Base-by-base conservation (phyloP, 2,113 vertebrate genomes). In the Motacilla tschutschensis region DNA sequence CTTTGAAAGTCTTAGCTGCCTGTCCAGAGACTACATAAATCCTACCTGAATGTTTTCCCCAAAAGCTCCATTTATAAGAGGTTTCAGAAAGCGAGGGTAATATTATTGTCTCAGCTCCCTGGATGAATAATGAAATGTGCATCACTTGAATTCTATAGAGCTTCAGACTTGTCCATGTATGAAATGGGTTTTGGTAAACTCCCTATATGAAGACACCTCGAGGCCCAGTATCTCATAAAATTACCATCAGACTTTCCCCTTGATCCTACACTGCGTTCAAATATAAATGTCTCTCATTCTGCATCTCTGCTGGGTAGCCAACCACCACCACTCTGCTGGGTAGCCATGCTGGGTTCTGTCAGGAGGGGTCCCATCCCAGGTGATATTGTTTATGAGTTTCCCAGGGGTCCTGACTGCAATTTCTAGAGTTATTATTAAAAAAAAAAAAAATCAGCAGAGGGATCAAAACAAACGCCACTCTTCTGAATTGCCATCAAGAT, bases 131-230 rank as follows among this genome's bases (percentile, higher is more conserved):
- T 64, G 82, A 82, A 82, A 54, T 66, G 11, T 44, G 22, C 28
- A 51, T 77, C 21, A 16, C 7, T 8, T 79, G 43, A 63, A 51
- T 66, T 63, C 31, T 58, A 8, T 18, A 79, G 40, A 79, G 17
- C 28, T 28, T 87, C 66, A 83, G 53, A 41, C 12, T 55, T 75
- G 46, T 65, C 44, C 29, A 13, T 26, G 31, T 70, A 77, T 59
- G 73, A 82, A 86, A 79, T 64, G 13, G 57, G 18, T 66, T 90
- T 88, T 58, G n/a, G 58, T 91, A 75, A 69, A 54, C 17, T 5
- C 55, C 7, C 11, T 35, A 2, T 31, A 38, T 6, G 31, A 64
- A 17, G 31, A 43, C 24, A 75, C 7, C 18, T 79, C 0, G 0
- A 86, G 13, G 24, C 14, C 5, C 55, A 77, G 33, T 75, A 35